Evolutionary conservation across 2,888 invertebrate genomes (phyloP).

Genomic region (Ferrisia virgata): DNA sequence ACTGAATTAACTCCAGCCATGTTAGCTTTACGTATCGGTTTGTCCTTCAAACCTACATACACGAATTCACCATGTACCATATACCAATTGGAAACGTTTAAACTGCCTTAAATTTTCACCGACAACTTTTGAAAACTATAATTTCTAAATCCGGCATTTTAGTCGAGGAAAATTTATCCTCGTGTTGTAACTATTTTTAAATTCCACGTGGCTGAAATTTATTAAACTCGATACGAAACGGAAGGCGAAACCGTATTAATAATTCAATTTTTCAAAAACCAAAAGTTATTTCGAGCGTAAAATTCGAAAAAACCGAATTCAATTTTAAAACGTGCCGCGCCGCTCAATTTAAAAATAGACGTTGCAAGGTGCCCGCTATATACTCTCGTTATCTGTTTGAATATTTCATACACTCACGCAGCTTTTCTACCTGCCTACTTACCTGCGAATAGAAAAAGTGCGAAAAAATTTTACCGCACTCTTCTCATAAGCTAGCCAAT

Average conservation of each 20-base stretch:
- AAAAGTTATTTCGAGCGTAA: not conserved
- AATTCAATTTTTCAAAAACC: not conserved
- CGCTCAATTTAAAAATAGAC: not conserved
- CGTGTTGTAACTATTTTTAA: not conserved
- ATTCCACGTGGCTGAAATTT: not conserved
- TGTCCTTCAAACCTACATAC: not conserved
- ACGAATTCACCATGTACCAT: not conserved
- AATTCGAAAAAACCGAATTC: not conserved
- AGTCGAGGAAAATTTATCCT: too few relatives aligned
- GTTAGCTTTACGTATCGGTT: not conserved
- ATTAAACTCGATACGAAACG: not conserved
- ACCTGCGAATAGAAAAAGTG: too few relatives aligned
- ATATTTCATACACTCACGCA: not conserved
- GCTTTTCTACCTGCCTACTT: too few relatives aligned
- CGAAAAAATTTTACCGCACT: too few relatives aligned
- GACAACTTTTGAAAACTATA: not conserved
- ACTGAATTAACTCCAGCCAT: not conserved
- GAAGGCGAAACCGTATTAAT: not conserved
- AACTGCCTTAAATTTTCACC: not conserved
- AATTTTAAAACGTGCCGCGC: too few relatives aligned
- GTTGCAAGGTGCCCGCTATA: not conserved
- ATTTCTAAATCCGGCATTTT: not conserved
- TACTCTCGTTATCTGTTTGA: not conserved
- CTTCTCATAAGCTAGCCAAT: too few relatives aligned
- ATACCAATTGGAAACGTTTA: too few relatives aligned